Base-by-base conservation (phyloP, 2,888 invertebrate species). In the Drosophila paucipuncta region DNA sequence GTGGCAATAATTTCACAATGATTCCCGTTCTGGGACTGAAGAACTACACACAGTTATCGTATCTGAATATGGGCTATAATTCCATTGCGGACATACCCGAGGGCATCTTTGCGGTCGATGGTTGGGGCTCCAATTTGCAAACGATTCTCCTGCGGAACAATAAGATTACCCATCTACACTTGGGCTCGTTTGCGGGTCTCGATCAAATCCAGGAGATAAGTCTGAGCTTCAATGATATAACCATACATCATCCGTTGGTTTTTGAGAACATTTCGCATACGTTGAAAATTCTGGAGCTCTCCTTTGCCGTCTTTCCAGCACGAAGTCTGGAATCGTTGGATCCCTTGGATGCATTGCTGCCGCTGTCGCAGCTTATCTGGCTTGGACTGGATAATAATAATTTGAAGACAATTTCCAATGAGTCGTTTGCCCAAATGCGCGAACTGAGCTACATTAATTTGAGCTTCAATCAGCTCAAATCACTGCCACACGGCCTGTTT, bases 1-100 rank as follows among this genome's bases (percentile, higher is more conserved):
- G 97, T 78, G 97, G 97, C 31, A 98, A 98, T 94, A 96, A 96
- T 92, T 95, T 98, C 91, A 95, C 95, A 78, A 94, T 95, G 80
- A 95, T 97, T 74, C 97, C 98, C 13, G 94, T 95, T 1, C 94
- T 95, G 41, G 95, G 96, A 6, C 94, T 98, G 72, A 94, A 95
- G 84, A 95, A 95, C 87, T 97, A 97, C 90, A 95, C 96, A 62
- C 95, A 96, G 89, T 94, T 98, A 66, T 95, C 97, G n/a, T 97
- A 98, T 94, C 95, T 98, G 81, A 98, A 98, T 93, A 95, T 98
- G 90, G 98, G 97, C 73, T 98, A 97, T 93, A 98, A 98, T 93
- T 96, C 96, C 92, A 97, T 98, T 90, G 94, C 95, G 79, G 96
- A 96, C 91, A 95, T 97, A 83, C 95, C 95, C 81, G 95, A 96